A percentile compares a stretch with the other conserved stretches of the same genome.
Evolutionary conservation across 2,888 invertebrate species (phyloP).

Genomic region (Volucella inflata): DNA sequence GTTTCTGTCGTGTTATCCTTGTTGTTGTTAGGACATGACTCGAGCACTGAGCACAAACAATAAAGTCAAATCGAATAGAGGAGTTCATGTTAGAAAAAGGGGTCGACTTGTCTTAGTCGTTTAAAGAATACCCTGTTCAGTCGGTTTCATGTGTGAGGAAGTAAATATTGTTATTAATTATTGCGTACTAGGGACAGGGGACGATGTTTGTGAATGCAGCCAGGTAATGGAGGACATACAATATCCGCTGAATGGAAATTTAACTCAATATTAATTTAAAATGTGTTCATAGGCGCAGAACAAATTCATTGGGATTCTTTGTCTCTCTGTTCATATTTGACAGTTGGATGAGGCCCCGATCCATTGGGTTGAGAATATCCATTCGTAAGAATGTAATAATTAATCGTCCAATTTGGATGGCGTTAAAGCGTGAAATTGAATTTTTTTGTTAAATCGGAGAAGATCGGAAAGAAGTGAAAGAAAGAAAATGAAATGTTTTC

Average conservation of each 20-base stretch:
- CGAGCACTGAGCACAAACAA: slow-evolving; percentile 49
- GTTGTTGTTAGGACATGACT: slow-evolving; percentile 70
- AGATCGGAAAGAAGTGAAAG: neutral
- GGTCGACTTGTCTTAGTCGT: neutral
- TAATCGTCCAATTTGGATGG: slow-evolving; percentile 72
- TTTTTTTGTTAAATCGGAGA: slow-evolving; percentile 50
- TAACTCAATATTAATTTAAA: slow-evolving; percentile 73
- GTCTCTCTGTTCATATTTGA: slow-evolving; percentile 39
- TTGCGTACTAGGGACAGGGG: slow-evolving; percentile 61
- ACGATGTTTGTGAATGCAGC: slow-evolving; percentile 17
- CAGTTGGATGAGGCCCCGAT: slow-evolving; percentile 46
- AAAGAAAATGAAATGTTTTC: slow-evolving; percentile 52
- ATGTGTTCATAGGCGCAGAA: slow-evolving; percentile 70
- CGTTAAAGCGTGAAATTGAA: slow-evolving; percentile 75
- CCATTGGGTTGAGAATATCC: slow-evolving; percentile 32
- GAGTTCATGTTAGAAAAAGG: slow-evolving; percentile 41
- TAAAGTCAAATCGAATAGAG: slow-evolving; percentile 59
- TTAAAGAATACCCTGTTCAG: neutral
- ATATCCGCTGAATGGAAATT: slow-evolving; percentile 46
- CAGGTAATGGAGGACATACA: slow-evolving; percentile 1
- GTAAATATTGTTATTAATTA: slow-evolving; percentile 75
- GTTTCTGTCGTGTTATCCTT: slow-evolving; percentile 73
- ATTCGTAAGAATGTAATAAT: slow-evolving; percentile 59
- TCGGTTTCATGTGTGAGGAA: slow-evolving; percentile 18
- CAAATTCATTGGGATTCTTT: slow-evolving; percentile 48